Conservation (phyloP, 2,797 vertebrate genomes). For the Pangasius sanitwongsei region DNA sequence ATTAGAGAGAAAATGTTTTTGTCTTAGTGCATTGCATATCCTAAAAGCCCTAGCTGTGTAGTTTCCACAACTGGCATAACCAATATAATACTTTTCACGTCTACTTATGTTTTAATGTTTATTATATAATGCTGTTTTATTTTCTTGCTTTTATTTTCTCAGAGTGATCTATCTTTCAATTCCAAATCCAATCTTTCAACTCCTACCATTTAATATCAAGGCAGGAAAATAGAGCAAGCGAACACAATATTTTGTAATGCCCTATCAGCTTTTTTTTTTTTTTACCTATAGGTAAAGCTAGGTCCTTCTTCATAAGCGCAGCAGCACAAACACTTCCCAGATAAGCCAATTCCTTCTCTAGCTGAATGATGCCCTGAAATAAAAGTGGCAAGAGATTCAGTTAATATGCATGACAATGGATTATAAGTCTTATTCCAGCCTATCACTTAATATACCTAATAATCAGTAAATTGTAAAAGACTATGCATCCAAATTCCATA, state of each 20-base stretch:
- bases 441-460: neutral
- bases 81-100: neutral
- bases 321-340: conserved; percentile 96
- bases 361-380: conserved; percentile 92
- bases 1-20: neutral
- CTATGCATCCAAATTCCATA: neutral
- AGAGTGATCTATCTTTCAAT: neutral
- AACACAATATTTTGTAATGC: neutral
- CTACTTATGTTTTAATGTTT: neutral
- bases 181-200: neutral
- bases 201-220: neutral
- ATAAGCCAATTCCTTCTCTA: conserved; percentile 97
- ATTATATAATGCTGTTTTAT: neutral
- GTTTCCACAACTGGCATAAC: neutral
- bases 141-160: neutral
- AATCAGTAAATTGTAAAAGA: neutral
- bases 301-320: conserved; percentile 98
- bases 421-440: neutral
- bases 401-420: neutral
- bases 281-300: conserved; percentile 93
- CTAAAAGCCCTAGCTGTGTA: neutral
- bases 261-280: neutral
- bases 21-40: neutral
- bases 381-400: conserved; percentile 16
- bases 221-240: neutral